A percentile compares a stretch with the other conserved stretches of the same genome.
Conservation (phyloP, 1,140 invertebrate genomes). For the Drosophila obscura region DNA sequence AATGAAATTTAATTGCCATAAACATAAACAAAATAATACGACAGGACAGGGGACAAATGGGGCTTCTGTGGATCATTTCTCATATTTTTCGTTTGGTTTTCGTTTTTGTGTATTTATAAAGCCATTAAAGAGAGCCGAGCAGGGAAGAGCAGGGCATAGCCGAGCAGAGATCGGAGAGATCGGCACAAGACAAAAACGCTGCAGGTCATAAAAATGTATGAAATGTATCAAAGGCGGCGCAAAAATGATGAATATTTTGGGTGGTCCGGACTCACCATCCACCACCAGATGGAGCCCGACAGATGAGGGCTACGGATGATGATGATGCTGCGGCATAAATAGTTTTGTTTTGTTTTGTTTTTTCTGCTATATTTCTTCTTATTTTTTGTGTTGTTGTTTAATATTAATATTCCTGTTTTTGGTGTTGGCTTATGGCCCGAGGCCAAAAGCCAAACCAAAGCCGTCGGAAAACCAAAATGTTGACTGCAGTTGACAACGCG, state of each 20-base stretch:
- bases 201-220: slow-evolving; percentile 66
- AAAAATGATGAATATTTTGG: slow-evolving; percentile 31
- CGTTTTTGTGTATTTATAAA: slow-evolving; percentile 75
- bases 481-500: slow-evolving; percentile 65
- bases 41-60: slow-evolving; percentile 10
- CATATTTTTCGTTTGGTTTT: slow-evolving; percentile 19
- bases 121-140: slow-evolving; percentile 33
- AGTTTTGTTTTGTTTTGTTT: background rate
- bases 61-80: slow-evolving; percentile 29
- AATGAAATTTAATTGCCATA: slow-evolving; percentile 74
- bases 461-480: slow-evolving; percentile 23
- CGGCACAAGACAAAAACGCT: slow-evolving; percentile 50
- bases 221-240: slow-evolving; percentile 67
- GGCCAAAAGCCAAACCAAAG: slow-evolving; percentile 10
- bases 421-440: slow-evolving; percentile 4
- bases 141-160: background rate
- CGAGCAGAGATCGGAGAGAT: background rate
- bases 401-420: slow-evolving; percentile 11
- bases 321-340: no score
- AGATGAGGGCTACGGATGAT: no score
- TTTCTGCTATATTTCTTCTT: slow-evolving; percentile 12
- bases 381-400: background rate
- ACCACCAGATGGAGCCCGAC: background rate
- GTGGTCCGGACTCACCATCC: slow-evolving; percentile 36
- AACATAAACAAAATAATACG: slow-evolving; percentile 53